phyloP scores from a whole-genome alignment of 2,888 invertebrate species.

The Nephrocerus scutellatus region DNA sequence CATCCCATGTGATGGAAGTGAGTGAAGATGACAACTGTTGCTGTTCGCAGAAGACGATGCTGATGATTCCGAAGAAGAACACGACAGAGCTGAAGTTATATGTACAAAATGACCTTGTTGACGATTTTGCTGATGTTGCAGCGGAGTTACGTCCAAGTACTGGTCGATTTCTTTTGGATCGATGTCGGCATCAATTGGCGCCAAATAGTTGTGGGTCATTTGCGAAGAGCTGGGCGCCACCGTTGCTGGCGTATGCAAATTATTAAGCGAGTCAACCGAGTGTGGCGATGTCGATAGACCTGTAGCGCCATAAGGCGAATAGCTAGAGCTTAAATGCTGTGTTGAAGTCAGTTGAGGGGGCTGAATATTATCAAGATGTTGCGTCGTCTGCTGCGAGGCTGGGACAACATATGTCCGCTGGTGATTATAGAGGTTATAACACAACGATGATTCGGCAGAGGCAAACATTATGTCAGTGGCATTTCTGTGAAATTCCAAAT shows the following conservation, averaged over 20 bases:
- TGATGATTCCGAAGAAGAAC: conserved; percentile 6
- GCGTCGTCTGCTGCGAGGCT: neutral
- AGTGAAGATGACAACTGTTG: too few relatives aligned
- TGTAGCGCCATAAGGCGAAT: conserved; percentile 7
- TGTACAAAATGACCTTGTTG: conserved; percentile 3
- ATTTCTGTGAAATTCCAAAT: too few relatives aligned
- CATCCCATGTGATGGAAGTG: too few relatives aligned
- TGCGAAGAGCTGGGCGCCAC: conserved; percentile 16
- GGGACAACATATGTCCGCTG: too few relatives aligned
- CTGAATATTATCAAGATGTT: too few relatives aligned
- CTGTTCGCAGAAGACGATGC: conserved; percentile 10
- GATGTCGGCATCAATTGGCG: conserved; percentile 31
- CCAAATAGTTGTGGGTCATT: conserved; percentile 23
- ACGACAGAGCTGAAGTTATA: too few relatives aligned
- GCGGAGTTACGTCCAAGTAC: conserved; percentile 33
- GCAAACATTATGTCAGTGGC: too few relatives aligned
- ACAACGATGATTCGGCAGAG: too few relatives aligned
- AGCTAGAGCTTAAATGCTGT: conserved; percentile 15
- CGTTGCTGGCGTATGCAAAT: conserved; percentile 29
- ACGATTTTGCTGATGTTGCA: conserved; percentile 14
- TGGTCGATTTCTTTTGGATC: conserved; percentile 48
- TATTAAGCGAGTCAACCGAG: conserved; percentile 44
- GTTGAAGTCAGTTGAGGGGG: conserved; percentile 18
- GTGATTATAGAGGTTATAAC: too few relatives aligned
- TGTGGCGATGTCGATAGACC: conserved; percentile 33